Conservation (phyloP, 2,888 invertebrate genomes). For the Melinopterus prodromus region DNA sequence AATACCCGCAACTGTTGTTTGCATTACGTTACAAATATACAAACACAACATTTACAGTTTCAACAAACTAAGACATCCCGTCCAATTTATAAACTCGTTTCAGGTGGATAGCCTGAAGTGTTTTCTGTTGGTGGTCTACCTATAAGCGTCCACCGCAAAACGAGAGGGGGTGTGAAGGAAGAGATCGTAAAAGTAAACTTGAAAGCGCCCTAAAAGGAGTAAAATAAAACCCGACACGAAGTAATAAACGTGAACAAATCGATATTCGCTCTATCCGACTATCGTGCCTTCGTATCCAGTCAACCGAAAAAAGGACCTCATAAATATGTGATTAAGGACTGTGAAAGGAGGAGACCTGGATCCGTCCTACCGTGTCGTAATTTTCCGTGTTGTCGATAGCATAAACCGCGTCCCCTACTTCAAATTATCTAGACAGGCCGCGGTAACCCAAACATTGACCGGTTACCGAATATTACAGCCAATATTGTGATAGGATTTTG, state of each 20-base stretch:
- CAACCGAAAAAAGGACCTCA: slow-evolving; percentile 21
- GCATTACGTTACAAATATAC: background rate
- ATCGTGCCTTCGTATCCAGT: slow-evolving; percentile 18
- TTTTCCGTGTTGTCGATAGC: slow-evolving; percentile 6
- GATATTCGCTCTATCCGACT: background rate
- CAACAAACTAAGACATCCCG: background rate
- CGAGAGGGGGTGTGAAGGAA: background rate
- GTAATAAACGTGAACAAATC: slow-evolving; percentile 4
- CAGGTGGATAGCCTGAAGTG: background rate
- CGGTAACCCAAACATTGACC: background rate
- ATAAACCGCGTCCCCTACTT: background rate
- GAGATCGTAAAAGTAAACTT: background rate
- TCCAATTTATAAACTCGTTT: background rate
- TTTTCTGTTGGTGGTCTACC: background rate
- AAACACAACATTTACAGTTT: background rate
- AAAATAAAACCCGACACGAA: background rate
- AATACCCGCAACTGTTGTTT: background rate
- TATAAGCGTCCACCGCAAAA: background rate
- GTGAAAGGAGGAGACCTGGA: slow-evolving; percentile 6
- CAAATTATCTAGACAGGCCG: background rate
- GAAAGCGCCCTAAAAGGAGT: background rate
- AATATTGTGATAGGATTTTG: background rate
- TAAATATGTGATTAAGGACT: slow-evolving; percentile 22
- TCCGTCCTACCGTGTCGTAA: slow-evolving; percentile 17
- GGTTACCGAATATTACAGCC: background rate